Percentiles rank a stretch among this genome's conserved stretches.
These are phyloP conservation scores for Phaenicophaeus curvirostris DNA, from an alignment of 2,797 vertebrate genomes.

Conservation along the genomic window DNA sequence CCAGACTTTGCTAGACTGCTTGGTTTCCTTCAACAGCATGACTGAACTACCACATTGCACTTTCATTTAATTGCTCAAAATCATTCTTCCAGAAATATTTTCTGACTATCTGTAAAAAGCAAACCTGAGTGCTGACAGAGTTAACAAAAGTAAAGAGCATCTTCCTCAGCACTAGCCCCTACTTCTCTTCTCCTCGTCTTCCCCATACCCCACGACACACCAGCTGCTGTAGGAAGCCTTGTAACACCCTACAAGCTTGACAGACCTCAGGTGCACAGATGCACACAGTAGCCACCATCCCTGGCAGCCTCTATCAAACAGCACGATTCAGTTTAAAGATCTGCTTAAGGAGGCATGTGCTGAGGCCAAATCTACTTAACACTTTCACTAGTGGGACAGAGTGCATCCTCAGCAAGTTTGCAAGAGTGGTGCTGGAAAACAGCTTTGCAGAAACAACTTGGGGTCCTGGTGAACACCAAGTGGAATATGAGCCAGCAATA, in stretches of 20 bases:
- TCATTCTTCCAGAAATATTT: neutral
- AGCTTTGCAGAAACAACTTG: neutral
- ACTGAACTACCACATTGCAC: neutral
- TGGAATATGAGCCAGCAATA: neutral
- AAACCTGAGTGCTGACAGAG: neutral
- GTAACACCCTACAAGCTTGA: accelerated
- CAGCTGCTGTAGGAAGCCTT: neutral
- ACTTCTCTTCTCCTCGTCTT: neutral
- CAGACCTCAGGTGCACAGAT: neutral
- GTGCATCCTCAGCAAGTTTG: neutral
- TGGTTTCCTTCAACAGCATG: neutral
- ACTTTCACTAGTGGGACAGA: neutral
- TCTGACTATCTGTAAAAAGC: neutral
- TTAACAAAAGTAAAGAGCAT: neutral
- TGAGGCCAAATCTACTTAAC: neutral
- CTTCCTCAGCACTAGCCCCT: neutral
- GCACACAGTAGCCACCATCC: neutral
- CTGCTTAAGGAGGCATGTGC: neutral
- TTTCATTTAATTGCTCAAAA: neutral
- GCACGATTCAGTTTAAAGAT: neutral
- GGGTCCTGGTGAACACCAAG: neutral
- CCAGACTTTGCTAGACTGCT: neutral
- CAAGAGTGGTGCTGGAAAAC: neutral
- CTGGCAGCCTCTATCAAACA: neutral
- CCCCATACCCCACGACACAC: neutral